A percentile compares a stretch with the other conserved stretches of the same genome.
phyloP scores from a whole-genome alignment of 2,888 invertebrate species.

The Branchinecta sandiegonensis region DNA sequence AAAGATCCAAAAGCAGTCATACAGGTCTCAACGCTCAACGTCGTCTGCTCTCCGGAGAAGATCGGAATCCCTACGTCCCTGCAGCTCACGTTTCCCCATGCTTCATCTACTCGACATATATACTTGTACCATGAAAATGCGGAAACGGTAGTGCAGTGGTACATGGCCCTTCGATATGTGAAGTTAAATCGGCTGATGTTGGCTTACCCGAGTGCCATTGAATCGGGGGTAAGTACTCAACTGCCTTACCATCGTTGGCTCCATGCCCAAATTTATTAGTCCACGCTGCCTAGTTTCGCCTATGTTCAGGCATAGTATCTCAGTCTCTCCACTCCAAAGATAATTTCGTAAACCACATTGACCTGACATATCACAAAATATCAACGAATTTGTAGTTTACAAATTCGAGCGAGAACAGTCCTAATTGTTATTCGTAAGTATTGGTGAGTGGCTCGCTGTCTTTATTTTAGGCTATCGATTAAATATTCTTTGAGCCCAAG shows the following conservation, averaged over 20 bases:
- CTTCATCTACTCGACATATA: slow-evolving; percentile 56
- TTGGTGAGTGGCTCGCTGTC: too few relatives aligned
- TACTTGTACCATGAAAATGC: slow-evolving; percentile 74
- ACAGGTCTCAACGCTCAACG: slow-evolving; percentile 63
- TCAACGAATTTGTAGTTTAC: too few relatives aligned
- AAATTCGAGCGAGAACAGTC: too few relatives aligned
- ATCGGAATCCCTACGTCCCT: slow-evolving; percentile 62
- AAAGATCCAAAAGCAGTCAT: slow-evolving; percentile 69
- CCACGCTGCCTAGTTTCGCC: not conserved
- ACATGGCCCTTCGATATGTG: slow-evolving; percentile 63
- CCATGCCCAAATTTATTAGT: not conserved
- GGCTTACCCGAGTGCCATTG: slow-evolving; percentile 61
- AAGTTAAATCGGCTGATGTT: slow-evolving; percentile 67
- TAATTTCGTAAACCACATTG: too few relatives aligned
- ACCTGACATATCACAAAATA: too few relatives aligned
- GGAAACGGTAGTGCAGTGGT: slow-evolving; percentile 73
- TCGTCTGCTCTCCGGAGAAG: slow-evolving; percentile 68
- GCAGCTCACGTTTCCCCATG: slow-evolving; percentile 69
- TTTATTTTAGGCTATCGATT: too few relatives aligned
- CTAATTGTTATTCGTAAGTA: too few relatives aligned
- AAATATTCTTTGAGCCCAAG: too few relatives aligned
- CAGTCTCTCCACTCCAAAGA: too few relatives aligned
- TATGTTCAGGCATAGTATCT: too few relatives aligned
- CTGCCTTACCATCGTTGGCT: not conserved
- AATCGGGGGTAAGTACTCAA: slow-evolving; percentile 41